Evolutionary conservation across 2,113 vertebrate genomes (phyloP).

Genomic region (Mormyrus iriodes): DNA sequence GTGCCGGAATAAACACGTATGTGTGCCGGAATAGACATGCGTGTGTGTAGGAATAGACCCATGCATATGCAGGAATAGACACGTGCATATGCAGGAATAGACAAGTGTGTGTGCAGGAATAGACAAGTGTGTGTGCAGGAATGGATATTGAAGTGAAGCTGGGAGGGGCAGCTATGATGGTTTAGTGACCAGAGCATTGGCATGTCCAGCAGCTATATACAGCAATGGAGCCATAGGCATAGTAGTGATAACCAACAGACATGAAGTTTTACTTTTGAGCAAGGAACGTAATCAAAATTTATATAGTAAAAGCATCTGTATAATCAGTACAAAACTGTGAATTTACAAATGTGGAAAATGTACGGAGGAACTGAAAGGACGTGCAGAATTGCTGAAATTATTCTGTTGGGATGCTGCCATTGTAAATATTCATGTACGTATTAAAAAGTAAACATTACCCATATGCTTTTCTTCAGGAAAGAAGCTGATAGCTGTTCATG

Average conservation of each 20-base stretch:
- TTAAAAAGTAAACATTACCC: neutral
- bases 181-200: neutral
- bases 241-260: neutral
- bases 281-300: neutral
- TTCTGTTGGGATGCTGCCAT: neutral
- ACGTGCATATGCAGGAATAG: neutral
- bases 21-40: neutral
- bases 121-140: no score
- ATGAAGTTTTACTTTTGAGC: neutral
- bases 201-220: neutral
- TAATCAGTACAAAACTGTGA: neutral
- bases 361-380: neutral
- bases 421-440: neutral
- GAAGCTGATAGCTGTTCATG: neutral
- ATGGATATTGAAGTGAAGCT: neutral
- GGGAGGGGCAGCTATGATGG: neutral
- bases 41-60: neutral
- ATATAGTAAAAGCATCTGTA: neutral
- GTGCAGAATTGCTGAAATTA: neutral
- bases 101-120: neutral
- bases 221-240: neutral
- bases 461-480: neutral
- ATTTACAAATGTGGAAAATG: neutral
- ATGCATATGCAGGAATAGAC: neutral
- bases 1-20: no score